Conservation (phyloP, 2,113 vertebrate genomes). For the Syngnathus floridae region DNA sequence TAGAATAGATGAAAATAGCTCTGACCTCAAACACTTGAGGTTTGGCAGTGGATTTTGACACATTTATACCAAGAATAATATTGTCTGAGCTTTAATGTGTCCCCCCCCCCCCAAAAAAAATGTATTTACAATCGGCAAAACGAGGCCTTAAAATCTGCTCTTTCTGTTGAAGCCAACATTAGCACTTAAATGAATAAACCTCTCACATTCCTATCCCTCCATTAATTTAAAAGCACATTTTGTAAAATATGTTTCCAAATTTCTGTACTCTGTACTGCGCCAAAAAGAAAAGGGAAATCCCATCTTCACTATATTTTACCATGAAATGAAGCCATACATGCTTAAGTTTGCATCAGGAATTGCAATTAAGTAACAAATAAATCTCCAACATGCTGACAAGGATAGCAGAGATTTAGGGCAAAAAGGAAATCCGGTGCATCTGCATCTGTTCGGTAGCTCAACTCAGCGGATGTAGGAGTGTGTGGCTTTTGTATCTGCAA, state of each 20-base stretch:
- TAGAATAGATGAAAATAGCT: constrained; percentile 10
- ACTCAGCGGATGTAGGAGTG: constrained; percentile 19
- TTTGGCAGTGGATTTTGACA: constrained; percentile 18
- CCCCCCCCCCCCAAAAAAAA: not conserved
- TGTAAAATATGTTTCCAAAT: not conserved
- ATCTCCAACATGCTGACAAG: constrained; percentile 25
- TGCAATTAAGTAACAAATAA: constrained; percentile 31
- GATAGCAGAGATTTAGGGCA: constrained; percentile 32
- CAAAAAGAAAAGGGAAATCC: constrained; percentile 8
- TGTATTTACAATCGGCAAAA: constrained; percentile 17
- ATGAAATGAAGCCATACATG: constrained; percentile 24
- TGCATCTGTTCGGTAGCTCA: constrained; percentile 48
- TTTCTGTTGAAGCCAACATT: constrained; percentile 9
- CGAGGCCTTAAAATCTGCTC: constrained; percentile 26
- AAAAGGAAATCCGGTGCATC: constrained; percentile 47
- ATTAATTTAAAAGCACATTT: not conserved
- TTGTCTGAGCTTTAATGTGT: constrained; percentile 12
- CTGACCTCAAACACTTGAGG: constrained; percentile 9
- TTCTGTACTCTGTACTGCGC: not conserved
- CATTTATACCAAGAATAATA: constrained; percentile 30
- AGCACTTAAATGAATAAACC: not conserved
- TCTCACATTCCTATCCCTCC: constrained; percentile 5
- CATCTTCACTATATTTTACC: constrained; percentile 15
- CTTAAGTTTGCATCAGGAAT: constrained; percentile 30
- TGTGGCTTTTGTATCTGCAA: constrained; percentile 22